Evolutionary conservation across 2,797 vertebrate species (phyloP).

Genomic region (Heterohyrax brucei): DNA sequence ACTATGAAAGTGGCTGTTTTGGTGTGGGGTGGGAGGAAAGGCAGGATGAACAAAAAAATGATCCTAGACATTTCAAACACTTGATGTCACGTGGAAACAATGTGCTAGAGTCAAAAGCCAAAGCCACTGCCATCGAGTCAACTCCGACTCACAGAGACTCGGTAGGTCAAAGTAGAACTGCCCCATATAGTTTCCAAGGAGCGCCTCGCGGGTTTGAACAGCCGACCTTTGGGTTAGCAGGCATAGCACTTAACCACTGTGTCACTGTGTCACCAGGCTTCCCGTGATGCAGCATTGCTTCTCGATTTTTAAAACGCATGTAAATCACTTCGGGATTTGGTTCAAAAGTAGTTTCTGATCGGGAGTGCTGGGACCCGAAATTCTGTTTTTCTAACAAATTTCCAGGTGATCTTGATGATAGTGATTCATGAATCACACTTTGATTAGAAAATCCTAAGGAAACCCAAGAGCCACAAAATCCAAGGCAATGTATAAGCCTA

Average conservation of each 20-base stretch:
- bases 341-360: background rate
- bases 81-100: background rate
- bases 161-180: no score
- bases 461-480: background rate
- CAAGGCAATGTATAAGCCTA: background rate
- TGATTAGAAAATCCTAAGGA: background rate
- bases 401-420: background rate
- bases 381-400: background rate
- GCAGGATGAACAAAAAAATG: background rate
- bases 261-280: no score
- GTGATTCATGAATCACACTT: background rate
- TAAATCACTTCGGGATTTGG: background rate
- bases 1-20: background rate
- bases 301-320: background rate
- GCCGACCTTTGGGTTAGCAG: no score
- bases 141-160: no score
- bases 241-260: no score
- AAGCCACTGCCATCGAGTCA: no score
- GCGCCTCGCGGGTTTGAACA: no score
- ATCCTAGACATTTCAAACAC: background rate
- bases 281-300: rapidly evolving
- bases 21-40: background rate
- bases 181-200: no score
- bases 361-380: background rate
- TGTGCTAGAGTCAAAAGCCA: no score